A percentile compares a stretch with the other conserved stretches of the same genome.
These are phyloP conservation scores for Mormoops blainvillei DNA, from an alignment of 2,113 vertebrate genomes.

Conservation along the genomic window DNA sequence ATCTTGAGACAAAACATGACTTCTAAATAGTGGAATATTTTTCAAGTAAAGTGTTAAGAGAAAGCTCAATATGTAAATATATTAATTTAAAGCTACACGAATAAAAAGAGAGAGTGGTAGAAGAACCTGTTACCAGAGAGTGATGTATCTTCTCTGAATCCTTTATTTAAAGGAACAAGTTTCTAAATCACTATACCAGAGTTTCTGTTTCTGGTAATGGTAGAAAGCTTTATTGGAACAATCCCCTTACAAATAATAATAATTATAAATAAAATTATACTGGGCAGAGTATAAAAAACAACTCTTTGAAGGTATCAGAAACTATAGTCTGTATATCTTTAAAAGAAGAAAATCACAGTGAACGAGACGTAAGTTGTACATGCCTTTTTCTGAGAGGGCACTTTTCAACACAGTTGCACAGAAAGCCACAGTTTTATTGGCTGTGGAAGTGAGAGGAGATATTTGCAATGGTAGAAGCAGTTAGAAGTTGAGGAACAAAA, in stretches of 20 bases:
- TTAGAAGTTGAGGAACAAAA: neutral
- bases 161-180: neutral
- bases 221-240: neutral
- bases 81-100: neutral
- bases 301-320: neutral
- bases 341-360: neutral
- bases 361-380: neutral
- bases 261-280: neutral
- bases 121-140: neutral
- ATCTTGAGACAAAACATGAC: neutral
- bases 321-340: neutral
- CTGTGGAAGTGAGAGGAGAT: neutral
- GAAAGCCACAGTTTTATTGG: neutral
- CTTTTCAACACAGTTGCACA: neutral
- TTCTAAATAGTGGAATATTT: neutral
- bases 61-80: neutral
- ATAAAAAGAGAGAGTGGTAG: neutral
- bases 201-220: neutral
- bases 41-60: neutral
- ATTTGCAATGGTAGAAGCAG: neutral
- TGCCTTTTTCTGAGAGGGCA: neutral
- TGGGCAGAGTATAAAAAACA: neutral
- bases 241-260: neutral
- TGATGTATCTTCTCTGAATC: neutral
- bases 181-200: neutral